Percentiles rank a stretch among this genome's conserved stretches.
phyloP scores from a whole-genome alignment of 2,113 vertebrate species.

The Caranx melampygus region DNA sequence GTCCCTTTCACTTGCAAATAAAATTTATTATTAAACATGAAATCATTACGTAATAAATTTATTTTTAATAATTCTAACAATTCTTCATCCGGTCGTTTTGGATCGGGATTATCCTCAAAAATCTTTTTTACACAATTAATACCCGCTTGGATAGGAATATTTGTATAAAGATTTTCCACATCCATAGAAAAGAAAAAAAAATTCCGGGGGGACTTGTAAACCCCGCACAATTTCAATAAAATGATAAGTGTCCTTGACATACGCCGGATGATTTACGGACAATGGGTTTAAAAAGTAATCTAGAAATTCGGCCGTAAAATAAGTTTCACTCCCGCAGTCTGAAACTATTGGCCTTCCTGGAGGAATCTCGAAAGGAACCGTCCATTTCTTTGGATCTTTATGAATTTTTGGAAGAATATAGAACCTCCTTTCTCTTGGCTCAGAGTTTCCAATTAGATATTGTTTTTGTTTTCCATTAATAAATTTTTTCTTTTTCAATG shows the following conservation, averaged over 20 bases:
- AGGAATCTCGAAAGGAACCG: too few relatives aligned
- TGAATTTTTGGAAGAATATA: too few relatives aligned
- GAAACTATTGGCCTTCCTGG: too few relatives aligned
- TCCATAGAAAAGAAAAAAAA: background rate
- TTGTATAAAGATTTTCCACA: background rate
- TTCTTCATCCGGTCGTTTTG: background rate
- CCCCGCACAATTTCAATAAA: background rate
- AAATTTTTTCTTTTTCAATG: too few relatives aligned
- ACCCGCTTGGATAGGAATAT: background rate
- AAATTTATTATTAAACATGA: background rate
- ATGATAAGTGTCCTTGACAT: background rate
- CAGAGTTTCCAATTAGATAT: too few relatives aligned
- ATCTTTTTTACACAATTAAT: background rate
- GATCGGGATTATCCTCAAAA: background rate
- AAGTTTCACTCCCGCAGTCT: too few relatives aligned
- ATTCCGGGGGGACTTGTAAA: background rate
- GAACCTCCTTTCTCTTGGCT: too few relatives aligned
- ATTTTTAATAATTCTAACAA: background rate
- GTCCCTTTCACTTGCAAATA: background rate
- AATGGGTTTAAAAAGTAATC: background rate
- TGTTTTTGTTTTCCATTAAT: too few relatives aligned
- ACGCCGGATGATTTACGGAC: background rate
- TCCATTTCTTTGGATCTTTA: too few relatives aligned
- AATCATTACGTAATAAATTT: background rate
- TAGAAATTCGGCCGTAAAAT: background rate